A percentile compares a stretch with the other conserved stretches of the same genome.
These are phyloP conservation scores for Blastomussa wellsi DNA, from an alignment of 92 coral and sea anemone species.

Conservation along the genomic window DNA sequence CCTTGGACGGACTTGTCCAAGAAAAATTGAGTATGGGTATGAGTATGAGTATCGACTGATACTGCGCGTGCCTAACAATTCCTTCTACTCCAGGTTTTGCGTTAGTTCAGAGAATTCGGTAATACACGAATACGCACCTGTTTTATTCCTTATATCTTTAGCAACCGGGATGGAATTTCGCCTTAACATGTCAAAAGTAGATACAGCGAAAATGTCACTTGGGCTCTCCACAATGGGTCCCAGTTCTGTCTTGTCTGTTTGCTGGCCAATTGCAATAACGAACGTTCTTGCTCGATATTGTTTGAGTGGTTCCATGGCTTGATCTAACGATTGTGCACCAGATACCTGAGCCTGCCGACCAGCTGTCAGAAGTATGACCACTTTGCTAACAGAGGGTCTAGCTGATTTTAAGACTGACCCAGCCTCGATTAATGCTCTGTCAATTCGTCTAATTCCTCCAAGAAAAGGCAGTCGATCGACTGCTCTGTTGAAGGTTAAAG, in stretches of 20 bases:
- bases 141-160: conserved; percentile 16
- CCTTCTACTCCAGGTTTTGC: no score
- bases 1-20: no score
- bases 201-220: conserved; percentile 5
- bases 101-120: background rate
- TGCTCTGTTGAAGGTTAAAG: conserved; percentile 18
- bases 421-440: conserved; percentile 52
- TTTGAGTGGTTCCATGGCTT: conserved; percentile 36
- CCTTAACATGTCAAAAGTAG: conserved; percentile 24
- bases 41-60: no score
- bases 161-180: conserved; percentile 17
- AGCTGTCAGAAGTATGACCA: conserved; percentile 52
- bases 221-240: conserved; percentile 13
- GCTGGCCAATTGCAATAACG: conserved; percentile 58
- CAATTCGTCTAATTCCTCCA: conserved; percentile 57
- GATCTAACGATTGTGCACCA: conserved; percentile 28
- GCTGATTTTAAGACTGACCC: conserved; percentile 29
- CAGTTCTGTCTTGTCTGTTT: conserved; percentile 17
- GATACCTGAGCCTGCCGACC: conserved; percentile 37
- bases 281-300: conserved; percentile 44
- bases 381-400: conserved; percentile 54
- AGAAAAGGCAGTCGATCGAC: conserved; percentile 50
- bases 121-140: conserved; percentile 22
- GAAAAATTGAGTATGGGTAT: no score
- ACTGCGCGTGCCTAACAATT: no score